Percentiles rank a stretch among this genome's conserved stretches.
Evolutionary conservation across 2,113 vertebrate genomes (phyloP).

Genomic region (Strix aluco): DNA sequence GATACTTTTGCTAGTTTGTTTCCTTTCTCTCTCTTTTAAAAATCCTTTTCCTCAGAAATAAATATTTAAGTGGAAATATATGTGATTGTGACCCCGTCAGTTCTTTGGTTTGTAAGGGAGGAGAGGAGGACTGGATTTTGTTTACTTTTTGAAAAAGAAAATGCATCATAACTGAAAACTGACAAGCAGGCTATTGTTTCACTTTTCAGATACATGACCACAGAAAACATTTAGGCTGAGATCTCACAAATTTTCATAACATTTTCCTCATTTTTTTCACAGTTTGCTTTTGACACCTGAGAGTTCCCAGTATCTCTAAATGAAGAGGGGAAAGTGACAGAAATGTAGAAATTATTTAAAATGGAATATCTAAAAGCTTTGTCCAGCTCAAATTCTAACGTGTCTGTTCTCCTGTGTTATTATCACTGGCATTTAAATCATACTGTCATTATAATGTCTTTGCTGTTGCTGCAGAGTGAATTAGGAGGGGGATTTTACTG

Average conservation of each 20-base stretch:
- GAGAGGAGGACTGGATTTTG: neutral
- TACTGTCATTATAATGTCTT: neutral
- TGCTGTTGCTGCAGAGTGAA: neutral
- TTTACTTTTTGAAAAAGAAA: neutral
- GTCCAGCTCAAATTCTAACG: neutral
- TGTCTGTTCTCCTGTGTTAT: neutral
- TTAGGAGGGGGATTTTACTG: neutral
- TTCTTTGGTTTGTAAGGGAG: neutral
- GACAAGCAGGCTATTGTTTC: neutral
- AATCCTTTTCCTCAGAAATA: neutral
- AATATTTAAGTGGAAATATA: neutral
- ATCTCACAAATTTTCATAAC: neutral
- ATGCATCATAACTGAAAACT: neutral
- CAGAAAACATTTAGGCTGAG: neutral
- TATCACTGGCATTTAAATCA: neutral
- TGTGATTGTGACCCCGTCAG: neutral
- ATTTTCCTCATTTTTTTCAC: neutral
- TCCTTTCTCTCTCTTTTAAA: neutral
- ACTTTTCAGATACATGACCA: neutral
- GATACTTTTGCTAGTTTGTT: neutral
- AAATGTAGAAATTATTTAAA: neutral
- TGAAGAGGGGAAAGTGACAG: neutral
- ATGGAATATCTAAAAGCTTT: neutral
- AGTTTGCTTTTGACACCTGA: neutral
- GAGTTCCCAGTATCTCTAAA: neutral